Conservation (phyloP, 2,888 invertebrate genomes). For the Yponomeuta plumbellus region DNA sequence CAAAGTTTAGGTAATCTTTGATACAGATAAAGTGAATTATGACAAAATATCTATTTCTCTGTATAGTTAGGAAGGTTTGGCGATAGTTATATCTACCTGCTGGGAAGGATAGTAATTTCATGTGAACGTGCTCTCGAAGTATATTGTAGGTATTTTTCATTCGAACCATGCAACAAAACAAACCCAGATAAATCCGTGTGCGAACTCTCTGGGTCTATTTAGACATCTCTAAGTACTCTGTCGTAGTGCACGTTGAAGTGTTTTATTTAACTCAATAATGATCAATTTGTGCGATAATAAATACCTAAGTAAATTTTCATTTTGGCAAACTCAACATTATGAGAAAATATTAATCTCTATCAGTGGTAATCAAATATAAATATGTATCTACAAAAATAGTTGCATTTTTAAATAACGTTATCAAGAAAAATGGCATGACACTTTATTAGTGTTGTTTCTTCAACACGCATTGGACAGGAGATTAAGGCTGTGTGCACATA, state of each 20-base stretch:
- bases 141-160: conserved; percentile 35
- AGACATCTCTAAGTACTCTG: conserved; percentile 10
- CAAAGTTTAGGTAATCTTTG: conserved; percentile 2
- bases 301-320: conserved; percentile 51
- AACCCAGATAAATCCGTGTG: conserved; percentile 27
- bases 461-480: conserved; percentile 30
- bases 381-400: conserved; percentile 75
- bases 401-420: conserved; percentile 58
- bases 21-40: neutral
- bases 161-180: conserved; percentile 36
- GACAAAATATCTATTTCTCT: neutral
- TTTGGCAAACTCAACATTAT: conserved; percentile 63
- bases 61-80: neutral
- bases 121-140: conserved; percentile 28
- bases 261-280: conserved; percentile 30
- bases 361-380: conserved; percentile 70
- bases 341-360: conserved; percentile 71
- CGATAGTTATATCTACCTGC: neutral
- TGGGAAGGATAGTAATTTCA: conserved; percentile 14
- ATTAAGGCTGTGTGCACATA: conserved; percentile 36
- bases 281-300: conserved; percentile 51
- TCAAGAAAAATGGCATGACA: conserved; percentile 42
- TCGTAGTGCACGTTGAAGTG: conserved; percentile 16
- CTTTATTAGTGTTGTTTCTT: conserved; percentile 26
- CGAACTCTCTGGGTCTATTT: conserved; percentile 17